These are phyloP conservation scores for Pogonognathellus flavescens DNA, from an alignment of 1,140 invertebrate genomes.

Conservation along the genomic window DNA sequence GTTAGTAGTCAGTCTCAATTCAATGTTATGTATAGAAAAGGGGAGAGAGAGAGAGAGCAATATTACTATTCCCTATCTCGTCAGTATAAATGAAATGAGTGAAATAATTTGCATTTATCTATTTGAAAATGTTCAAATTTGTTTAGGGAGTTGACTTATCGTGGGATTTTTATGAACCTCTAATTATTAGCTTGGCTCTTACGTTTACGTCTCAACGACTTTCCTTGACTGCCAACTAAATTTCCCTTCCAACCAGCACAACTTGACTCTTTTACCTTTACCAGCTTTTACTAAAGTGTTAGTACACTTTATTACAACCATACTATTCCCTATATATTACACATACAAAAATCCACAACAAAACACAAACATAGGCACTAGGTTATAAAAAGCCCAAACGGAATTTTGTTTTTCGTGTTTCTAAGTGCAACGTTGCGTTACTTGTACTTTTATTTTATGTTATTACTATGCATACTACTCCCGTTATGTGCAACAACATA, in stretches of 20 bases:
- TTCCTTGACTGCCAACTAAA: not conserved
- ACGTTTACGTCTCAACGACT: conserved; percentile 25
- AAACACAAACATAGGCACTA: not conserved
- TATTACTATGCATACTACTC: no score
- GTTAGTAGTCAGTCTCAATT: not conserved
- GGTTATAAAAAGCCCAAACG: no score
- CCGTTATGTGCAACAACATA: no score
- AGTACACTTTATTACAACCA: no score
- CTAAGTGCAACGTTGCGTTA: no score
- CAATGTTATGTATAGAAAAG: not conserved
- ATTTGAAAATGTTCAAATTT: conserved; percentile 10
- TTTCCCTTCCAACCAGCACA: not conserved
- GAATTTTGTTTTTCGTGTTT: no score
- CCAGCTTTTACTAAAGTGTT: no score
- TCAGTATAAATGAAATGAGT: not conserved
- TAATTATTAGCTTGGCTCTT: conserved; percentile 50
- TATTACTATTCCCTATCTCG: not conserved
- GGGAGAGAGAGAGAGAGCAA: not conserved
- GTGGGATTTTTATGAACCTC: conserved; percentile 49
- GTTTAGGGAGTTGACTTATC: conserved; percentile 43
- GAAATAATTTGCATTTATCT: conserved; percentile 50
- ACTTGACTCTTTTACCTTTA: conserved; percentile 36
- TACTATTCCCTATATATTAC: no score
- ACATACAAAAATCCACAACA: not conserved
- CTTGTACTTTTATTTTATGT: no score